Evolutionary conservation across 2,888 invertebrate species (phyloP).

Genomic region (Microctonus brassicae): DNA sequence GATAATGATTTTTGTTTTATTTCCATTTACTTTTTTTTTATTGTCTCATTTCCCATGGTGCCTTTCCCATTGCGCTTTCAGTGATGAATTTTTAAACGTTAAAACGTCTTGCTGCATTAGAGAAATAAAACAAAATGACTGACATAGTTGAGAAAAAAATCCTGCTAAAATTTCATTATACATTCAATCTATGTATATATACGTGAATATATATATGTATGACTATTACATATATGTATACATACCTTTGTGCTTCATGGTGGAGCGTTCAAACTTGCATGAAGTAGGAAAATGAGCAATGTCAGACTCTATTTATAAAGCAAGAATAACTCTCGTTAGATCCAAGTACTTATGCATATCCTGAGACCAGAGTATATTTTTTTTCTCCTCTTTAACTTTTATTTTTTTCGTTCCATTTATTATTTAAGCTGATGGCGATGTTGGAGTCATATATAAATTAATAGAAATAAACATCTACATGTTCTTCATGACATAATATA

Average conservation of each 20-base stretch:
- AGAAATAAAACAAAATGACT: not conserved
- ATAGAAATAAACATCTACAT: no score
- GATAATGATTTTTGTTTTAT: not conserved
- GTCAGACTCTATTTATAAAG: not conserved
- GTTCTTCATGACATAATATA: no score
- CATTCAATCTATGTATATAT: not conserved
- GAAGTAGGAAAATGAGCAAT: not conserved
- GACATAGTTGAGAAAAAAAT: not conserved
- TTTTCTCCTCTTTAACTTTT: not conserved
- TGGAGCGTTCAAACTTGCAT: not conserved
- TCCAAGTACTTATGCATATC: not conserved
- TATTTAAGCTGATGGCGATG: not conserved
- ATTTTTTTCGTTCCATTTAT: not conserved
- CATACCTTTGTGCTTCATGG: not conserved
- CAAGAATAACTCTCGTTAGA: not conserved
- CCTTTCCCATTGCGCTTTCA: not conserved
- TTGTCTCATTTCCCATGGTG: not conserved
- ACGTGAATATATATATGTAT: no score
- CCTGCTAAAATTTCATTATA: not conserved
- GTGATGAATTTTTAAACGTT: not conserved
- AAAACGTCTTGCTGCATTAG: not conserved
- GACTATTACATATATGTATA: no score
- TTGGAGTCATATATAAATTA: no score
- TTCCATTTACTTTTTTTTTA: not conserved
- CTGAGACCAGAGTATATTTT: not conserved